Percentiles rank a stretch among this genome's conserved stretches.
Evolutionary conservation across 2,113 vertebrate species (phyloP).

Genomic region (Megaceryle maxima): DNA sequence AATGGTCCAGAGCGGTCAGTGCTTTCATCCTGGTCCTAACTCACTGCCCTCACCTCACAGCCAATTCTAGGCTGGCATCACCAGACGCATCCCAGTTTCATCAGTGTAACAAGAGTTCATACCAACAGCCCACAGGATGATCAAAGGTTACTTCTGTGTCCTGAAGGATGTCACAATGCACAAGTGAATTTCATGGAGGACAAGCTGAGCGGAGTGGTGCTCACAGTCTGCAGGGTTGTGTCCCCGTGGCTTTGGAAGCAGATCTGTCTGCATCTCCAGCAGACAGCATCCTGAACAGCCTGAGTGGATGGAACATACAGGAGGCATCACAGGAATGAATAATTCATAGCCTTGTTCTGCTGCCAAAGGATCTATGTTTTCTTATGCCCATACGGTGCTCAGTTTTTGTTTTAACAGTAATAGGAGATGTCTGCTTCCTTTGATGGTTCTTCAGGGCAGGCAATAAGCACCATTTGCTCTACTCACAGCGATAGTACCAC

Average conservation of each 20-base stretch:
- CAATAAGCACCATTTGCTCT: not conserved
- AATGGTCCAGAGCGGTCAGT: not conserved
- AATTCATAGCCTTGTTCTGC: conserved; percentile 36
- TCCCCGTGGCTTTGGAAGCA: not conserved
- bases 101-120: not conserved
- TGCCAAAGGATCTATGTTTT: conserved; percentile 45
- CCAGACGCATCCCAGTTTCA: not conserved
- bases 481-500: not conserved
- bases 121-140: not conserved
- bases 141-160: not conserved
- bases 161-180: not conserved
- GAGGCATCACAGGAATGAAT: conserved; percentile 37
- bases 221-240: not conserved
- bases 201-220: not conserved
- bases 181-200: not conserved
- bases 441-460: conserved; percentile 4
- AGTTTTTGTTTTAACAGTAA: conserved; percentile 52
- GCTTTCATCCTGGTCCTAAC: not conserved
- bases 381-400: not conserved
- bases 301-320: conserved; percentile 26
- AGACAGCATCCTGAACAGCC: not conserved
- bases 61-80: not conserved
- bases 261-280: not conserved
- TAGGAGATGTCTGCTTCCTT: not conserved
- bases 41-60: not conserved